Evolutionary conservation across 1,140 invertebrate genomes (phyloP).

Genomic region (Colletes latitarsis): DNA sequence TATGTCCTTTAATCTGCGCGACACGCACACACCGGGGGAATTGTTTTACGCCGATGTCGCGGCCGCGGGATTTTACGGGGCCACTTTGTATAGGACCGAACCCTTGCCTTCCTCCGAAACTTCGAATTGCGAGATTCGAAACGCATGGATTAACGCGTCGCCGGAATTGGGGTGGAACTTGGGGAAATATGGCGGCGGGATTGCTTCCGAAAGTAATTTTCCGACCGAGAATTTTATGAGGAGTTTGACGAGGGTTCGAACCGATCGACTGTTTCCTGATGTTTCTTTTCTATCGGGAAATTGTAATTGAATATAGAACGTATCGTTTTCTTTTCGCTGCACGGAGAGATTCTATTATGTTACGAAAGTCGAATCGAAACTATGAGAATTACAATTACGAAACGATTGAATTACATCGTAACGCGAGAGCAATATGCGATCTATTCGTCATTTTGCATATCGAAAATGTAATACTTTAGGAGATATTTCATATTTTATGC

Average conservation of each 20-base stretch:
- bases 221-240: constrained; percentile 24
- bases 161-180: constrained; percentile 1
- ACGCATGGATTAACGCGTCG: constrained; percentile 30
- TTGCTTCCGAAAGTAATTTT: constrained; percentile 28
- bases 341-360: no score
- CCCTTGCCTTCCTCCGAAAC: constrained; percentile 4
- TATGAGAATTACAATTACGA: no score
- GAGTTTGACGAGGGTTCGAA: constrained; percentile 1
- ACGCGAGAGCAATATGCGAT: no score
- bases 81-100: constrained; percentile 31
- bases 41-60: constrained; percentile 59
- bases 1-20: constrained; percentile 68
- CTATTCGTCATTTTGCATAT: no score
- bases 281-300: not conserved
- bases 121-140: not conserved
- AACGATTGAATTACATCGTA: no score
- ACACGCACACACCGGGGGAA: constrained; percentile 53
- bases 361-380: no score
- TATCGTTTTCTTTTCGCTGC: no score
- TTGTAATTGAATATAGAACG: not conserved
- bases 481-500: no score
- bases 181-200: not conserved
- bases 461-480: no score
- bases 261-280: not conserved
- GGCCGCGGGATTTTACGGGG: constrained; percentile 50